Evolutionary conservation across 2,113 vertebrate genomes (phyloP).

Genomic region (Neopipo cinnamomea): DNA sequence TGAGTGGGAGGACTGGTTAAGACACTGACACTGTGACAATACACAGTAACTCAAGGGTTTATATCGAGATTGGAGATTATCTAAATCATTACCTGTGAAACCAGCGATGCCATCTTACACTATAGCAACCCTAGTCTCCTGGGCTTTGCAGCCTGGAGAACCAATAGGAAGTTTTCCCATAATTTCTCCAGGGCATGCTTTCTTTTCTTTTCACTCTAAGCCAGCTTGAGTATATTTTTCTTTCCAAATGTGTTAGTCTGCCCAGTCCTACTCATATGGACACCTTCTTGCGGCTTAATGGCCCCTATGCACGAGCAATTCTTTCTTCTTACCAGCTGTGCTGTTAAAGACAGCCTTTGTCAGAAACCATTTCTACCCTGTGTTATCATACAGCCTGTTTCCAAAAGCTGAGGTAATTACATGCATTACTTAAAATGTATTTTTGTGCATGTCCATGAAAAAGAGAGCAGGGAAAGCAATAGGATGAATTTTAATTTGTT

Average conservation of each 20-base stretch:
- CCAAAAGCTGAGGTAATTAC: background rate
- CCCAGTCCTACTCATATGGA: background rate
- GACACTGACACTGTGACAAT: background rate
- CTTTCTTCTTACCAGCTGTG: background rate
- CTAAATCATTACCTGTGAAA: slow-evolving; percentile 9
- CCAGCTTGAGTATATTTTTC: background rate
- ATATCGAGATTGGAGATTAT: background rate
- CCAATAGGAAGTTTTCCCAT: background rate
- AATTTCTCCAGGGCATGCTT: background rate
- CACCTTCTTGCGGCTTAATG: background rate
- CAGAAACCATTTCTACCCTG: background rate
- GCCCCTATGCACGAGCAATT: background rate
- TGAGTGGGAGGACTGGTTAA: background rate
- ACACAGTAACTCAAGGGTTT: slow-evolving; percentile 5
- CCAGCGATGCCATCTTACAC: background rate
- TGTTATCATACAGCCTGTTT: background rate
- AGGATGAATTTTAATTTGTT: background rate
- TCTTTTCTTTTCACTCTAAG: background rate
- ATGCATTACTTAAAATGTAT: background rate
- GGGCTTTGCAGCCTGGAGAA: background rate
- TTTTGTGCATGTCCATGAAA: background rate
- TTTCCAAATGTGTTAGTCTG: background rate
- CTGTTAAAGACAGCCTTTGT: background rate
- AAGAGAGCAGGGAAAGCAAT: background rate
- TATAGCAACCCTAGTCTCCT: background rate